Conservation (phyloP, 2,113 vertebrate genomes). For the Eublepharis macularius region DNA sequence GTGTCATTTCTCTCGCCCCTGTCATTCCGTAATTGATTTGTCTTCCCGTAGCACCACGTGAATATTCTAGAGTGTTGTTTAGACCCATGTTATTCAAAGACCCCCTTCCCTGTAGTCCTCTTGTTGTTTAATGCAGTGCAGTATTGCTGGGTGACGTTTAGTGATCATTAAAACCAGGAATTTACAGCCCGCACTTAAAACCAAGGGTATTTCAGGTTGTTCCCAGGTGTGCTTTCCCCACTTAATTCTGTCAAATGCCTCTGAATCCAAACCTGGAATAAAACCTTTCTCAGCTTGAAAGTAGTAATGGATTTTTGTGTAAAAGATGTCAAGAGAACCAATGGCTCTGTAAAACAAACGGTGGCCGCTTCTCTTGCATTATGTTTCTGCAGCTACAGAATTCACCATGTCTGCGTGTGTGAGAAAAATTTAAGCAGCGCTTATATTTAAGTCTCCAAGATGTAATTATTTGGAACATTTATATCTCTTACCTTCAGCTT, state of each 20-base stretch:
- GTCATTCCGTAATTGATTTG: conserved; percentile 3
- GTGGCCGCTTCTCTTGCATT: neutral
- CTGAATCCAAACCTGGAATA: neutral
- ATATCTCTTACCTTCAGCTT: no score
- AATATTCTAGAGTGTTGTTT: conserved; percentile 3
- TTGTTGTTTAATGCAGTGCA: conserved; percentile 26
- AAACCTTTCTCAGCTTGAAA: neutral
- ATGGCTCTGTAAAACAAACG: neutral
- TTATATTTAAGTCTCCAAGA: no score
- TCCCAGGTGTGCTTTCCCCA: conserved; percentile 18
- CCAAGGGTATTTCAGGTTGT: conserved; percentile 28
- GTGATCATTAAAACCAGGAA: conserved; percentile 22
- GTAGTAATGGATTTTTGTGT: neutral
- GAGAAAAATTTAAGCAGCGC: neutral
- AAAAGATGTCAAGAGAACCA: neutral
- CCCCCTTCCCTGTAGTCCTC: conserved; percentile 16
- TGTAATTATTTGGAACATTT: no score
- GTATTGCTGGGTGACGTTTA: conserved; percentile 35
- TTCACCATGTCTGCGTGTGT: neutral
- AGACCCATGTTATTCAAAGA: neutral
- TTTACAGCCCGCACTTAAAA: conserved; percentile 31
- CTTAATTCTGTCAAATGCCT: conserved; percentile 5
- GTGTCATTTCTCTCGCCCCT: neutral
- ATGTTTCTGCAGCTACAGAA: neutral
- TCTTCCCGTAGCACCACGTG: neutral